phyloP scores from a whole-genome alignment of 2,797 vertebrate genomes.

The Gymnoscopelus microlampas region DNA sequence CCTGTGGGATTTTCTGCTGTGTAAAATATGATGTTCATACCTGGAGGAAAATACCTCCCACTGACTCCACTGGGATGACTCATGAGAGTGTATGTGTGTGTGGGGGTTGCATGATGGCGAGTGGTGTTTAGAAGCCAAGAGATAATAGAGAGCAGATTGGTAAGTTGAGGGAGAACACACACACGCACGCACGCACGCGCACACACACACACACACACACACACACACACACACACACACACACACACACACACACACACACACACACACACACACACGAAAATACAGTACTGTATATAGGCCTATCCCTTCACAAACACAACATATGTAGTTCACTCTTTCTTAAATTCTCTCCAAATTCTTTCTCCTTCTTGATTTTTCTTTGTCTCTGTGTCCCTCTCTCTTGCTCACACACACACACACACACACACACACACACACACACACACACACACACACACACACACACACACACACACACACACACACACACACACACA shows the following conservation, averaged over 20 bases:
- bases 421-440: slow-evolving; percentile 3
- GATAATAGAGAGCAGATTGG: slow-evolving; percentile 22
- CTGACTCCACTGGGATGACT: neutral
- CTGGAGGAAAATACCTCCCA: neutral
- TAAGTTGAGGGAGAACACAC: slow-evolving; percentile 2
- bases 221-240: neutral
- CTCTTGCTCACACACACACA: neutral
- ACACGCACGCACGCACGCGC: neutral
- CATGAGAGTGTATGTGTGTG: neutral
- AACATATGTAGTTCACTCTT: no score
- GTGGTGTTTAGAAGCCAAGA: slow-evolving; percentile 14
- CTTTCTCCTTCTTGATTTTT: no score
- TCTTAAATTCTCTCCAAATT: no score
- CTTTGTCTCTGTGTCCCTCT: no score
- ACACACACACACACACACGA: neutral
- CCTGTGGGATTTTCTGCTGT: no score
- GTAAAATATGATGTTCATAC: slow-evolving; percentile 2
- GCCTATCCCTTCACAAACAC: no score
- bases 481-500: slow-evolving; percentile 5
- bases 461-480: neutral
- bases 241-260: neutral
- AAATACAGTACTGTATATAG: no score
- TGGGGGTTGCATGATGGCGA: neutral
- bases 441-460: neutral
- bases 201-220: neutral